Percentiles rank a stretch among this genome's conserved stretches.
These are phyloP conservation scores for Brachionus manjavacas DNA, from an alignment of 1,140 invertebrate species.

Conservation along the genomic window DNA sequence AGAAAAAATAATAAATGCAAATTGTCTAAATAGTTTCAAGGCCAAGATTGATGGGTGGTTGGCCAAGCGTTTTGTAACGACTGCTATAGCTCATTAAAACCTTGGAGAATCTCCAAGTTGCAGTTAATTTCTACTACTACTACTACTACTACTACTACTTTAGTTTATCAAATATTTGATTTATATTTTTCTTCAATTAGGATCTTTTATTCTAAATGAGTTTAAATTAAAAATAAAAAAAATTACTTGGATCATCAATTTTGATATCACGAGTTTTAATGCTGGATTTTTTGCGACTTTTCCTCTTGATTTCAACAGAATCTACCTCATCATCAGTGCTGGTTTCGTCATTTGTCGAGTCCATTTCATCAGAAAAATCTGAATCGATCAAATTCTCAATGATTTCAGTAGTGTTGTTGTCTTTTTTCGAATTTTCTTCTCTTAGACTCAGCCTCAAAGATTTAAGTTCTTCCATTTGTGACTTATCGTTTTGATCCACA, in stretches of 20 bases:
- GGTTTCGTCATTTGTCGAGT: constrained; percentile 10
- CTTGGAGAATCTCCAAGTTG: too few species aligned
- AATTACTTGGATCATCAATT: constrained; percentile 9
- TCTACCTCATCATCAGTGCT: constrained; percentile 4
- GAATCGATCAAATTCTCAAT: neutral
- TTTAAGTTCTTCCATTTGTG: neutral
- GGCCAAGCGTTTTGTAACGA: too few species aligned
- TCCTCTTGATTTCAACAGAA: neutral
- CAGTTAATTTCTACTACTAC: too few species aligned
- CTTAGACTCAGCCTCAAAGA: neutral
- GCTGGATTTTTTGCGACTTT: neutral
- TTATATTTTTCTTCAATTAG: too few species aligned
- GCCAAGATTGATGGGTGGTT: too few species aligned
- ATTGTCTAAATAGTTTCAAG: too few species aligned
- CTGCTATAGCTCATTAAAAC: too few species aligned
- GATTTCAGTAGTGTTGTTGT: neutral
- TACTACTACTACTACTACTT: too few species aligned
- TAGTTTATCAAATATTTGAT: too few species aligned
- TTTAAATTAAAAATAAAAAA: too few species aligned
- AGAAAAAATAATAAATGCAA: too few species aligned
- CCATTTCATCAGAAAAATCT: neutral
- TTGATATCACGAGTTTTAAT: neutral
- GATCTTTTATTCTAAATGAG: too few species aligned
- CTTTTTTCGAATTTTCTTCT: neutral
- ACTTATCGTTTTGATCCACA: neutral